A percentile compares a stretch with the other conserved stretches of the same genome.
Conservation (phyloP, 2,888 invertebrate genomes). For the Mythimna vitellina region DNA sequence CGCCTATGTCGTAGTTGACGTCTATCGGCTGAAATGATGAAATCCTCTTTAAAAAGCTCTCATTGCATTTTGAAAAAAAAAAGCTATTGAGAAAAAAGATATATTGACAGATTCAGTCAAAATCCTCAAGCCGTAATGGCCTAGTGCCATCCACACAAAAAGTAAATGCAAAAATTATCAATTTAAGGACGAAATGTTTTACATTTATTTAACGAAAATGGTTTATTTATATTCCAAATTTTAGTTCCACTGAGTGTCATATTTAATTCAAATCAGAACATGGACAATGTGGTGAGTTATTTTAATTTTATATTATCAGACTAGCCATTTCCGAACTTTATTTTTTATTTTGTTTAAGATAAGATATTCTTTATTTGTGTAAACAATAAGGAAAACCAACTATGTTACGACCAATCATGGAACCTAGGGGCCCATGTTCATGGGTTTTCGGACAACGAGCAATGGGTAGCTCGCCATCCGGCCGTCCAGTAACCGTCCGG, state of each 20-base stretch:
- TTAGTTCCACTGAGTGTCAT: no score
- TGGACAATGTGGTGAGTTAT: neutral
- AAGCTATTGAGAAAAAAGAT: neutral
- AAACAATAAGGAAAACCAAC: neutral
- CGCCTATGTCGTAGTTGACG: no score
- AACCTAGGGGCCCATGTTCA: no score
- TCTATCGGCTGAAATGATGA: neutral
- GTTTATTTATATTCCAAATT: neutral
- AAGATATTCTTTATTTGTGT: no score
- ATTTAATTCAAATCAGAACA: no score
- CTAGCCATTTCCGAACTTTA: neutral
- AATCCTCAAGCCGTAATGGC: neutral
- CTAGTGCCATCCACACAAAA: neutral
- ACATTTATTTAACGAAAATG: neutral
- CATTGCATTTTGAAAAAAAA: neutral
- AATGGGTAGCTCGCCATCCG: no score
- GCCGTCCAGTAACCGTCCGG: no score
- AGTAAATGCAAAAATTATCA: neutral
- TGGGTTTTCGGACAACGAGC: no score
- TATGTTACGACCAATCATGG: neutral
- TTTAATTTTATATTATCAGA: neutral
- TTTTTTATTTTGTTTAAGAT: no score
- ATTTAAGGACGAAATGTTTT: neutral
- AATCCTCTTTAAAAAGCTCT: constrained; percentile 3
- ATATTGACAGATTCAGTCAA: neutral